Base-by-base conservation (phyloP, 2,888 invertebrate species). In the Caenorhabditis zanzibari region DNA sequence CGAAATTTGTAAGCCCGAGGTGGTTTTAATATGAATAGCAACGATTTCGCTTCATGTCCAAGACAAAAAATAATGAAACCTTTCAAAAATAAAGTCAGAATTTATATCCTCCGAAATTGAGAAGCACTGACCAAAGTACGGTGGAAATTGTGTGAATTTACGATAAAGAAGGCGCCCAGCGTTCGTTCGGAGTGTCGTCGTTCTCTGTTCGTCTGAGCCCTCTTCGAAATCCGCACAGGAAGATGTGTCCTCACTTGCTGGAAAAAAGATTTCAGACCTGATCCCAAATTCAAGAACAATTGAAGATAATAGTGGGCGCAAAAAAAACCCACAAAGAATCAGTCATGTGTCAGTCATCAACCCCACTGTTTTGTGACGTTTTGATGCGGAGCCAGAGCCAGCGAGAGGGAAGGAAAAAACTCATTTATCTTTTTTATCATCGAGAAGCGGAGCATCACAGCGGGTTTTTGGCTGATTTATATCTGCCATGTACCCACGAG, bases 381-480 rank as follows among this genome's bases (percentile, higher is more conserved):
- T 77, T 76, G 66, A 76, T 76, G 76, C 59, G 32, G 38, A 54
- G 61, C 52, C 52, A 32, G 49, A 63, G 63, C n/a, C 26, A 26
- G 38, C 61, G 63, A 26, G 77, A 69, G 69, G n/a, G n/a, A n/a
- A n/a, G n/a, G n/a, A n/a, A n/a, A n/a, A 71, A 61, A 71, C 77
- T 63, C 69, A 69, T 77, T 77, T 77, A 77, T 77, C 77, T 77
- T 68, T 77, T 77, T 77, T 76, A 76, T 76, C 76, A 76, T 76
- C 76, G 59, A 76, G 76, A 38, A 52, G 76, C 68, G 49, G 69
- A 76, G 76, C 59, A 76, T 74, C 66, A 66, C 75, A 68, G 61
- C 76, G 68, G 61, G 28, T 69, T 69, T 69, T 76, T 76, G 59
- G 49, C 77, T 77, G 77, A 77, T 77, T 77, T 77, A 77, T 77